A percentile compares a stretch with the other conserved stretches of the same genome.
These are phyloP conservation scores for Megalopta genalis DNA, from an alignment of 1,140 invertebrate genomes.

Conservation along the genomic window DNA sequence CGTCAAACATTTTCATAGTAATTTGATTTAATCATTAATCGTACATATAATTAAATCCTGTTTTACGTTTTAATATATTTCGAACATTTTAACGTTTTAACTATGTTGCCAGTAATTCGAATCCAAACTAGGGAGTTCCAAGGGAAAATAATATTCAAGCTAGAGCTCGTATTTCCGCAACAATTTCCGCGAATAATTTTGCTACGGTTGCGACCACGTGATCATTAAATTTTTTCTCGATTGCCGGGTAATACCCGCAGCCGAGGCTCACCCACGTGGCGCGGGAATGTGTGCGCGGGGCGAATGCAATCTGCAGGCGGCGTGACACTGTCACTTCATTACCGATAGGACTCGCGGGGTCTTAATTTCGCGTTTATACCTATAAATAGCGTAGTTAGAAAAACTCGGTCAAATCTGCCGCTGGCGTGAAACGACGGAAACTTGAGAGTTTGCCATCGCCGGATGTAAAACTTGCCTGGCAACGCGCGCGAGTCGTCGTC, in stretches of 20 bases:
- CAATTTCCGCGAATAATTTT: too few species aligned
- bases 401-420: slow-evolving; percentile 55
- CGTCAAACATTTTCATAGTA: too few species aligned
- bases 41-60: too few species aligned
- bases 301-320: background rate
- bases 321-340: slow-evolving; percentile 30
- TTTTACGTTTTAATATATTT: too few species aligned
- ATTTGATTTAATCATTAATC: too few species aligned
- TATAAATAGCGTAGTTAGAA: slow-evolving; percentile 59
- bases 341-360: slow-evolving; percentile 37
- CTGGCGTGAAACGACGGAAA: slow-evolving; percentile 58
- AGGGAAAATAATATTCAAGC: too few species aligned
- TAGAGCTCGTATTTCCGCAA: too few species aligned
- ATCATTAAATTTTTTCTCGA: background rate
- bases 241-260: too few species aligned
- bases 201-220: background rate
- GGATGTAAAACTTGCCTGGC: slow-evolving; percentile 62
- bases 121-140: too few species aligned
- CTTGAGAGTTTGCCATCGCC: slow-evolving; percentile 59
- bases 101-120: too few species aligned
- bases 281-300: background rate
- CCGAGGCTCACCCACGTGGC: too few species aligned
- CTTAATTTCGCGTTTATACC: slow-evolving; percentile 46
- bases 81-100: too few species aligned
- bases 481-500: slow-evolving; percentile 28